Evolutionary conservation across 2,888 invertebrate genomes (phyloP), one percentile per base, ranked within the genome.

Genomic region (Temnothorax rugatulus): DNA sequence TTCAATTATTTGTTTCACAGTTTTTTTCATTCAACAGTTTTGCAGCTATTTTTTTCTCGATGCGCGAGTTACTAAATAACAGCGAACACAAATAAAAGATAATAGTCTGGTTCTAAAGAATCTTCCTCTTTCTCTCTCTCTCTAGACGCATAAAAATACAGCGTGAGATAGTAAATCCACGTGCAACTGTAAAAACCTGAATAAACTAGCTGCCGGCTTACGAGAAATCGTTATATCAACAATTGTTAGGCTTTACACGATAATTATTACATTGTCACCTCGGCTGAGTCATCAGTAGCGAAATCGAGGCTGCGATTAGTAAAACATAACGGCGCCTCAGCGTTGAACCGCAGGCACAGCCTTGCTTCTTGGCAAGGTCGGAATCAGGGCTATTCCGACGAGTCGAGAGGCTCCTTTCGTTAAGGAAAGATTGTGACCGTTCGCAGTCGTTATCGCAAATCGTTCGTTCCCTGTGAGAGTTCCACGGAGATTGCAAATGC

Each of bases 281-380:
- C 47, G 9, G n/a, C 38, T 71, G 75, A 74, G 77, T 82, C 77
- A 75, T 82, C 77, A 75, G 54, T 38, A 29, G 38, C n/a, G 69
- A 83, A 89, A 83, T 83, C 82, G 68, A 85, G 85, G 84, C 74
- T 85, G 44, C 66, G 64, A 83, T 89, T 87, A 84, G 82, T 59
- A 82, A 84, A 83, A 83, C 68, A 15, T 29, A 25, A 41, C 52
- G 13, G 63, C 64, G 21, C 69, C 69, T 15, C 68, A 34, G 34
- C 47, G 63, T 50, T 64, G 25, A 87, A 73, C 64, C 38, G n/a
- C 79, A 50, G 38, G 54, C 25, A 21, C 29, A 63, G 34, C 71
- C 79, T 79, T 79, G 79, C 50, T 77, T 66, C 50, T 25, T 18
- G 69, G 34, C 82, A 75, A 85, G 87, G 63, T 77, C 82, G 69